Conservation (phyloP, 2,888 invertebrate genomes). For the Drosophila subquinaria region DNA sequence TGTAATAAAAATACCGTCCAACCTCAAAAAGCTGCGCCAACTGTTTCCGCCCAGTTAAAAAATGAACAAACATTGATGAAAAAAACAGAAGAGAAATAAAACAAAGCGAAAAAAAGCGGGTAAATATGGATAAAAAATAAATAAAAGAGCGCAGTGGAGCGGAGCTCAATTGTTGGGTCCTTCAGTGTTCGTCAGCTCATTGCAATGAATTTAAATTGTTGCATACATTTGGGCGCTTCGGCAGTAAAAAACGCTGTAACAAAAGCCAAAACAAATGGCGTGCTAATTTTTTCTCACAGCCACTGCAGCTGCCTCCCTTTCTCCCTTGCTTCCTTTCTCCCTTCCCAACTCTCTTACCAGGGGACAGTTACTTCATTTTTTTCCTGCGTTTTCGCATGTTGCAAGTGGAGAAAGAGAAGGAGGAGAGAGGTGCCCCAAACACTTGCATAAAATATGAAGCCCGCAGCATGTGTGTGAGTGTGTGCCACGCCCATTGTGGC, state of each 20-base stretch:
- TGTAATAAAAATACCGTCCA: constrained; percentile 39
- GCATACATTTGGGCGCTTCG: constrained; percentile 70
- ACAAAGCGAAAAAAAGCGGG: background rate
- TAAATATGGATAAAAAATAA: constrained; percentile 10
- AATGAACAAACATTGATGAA: constrained; percentile 71
- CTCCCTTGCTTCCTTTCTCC: background rate
- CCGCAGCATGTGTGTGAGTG: constrained; percentile 33
- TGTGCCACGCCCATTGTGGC: constrained; percentile 41
- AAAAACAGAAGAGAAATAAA: constrained; percentile 11
- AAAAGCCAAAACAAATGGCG: constrained; percentile 74
- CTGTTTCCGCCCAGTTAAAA: constrained; percentile 48
- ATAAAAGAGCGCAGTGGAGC: constrained; percentile 5
- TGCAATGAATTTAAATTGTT: constrained; percentile 81
- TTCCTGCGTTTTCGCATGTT: constrained; percentile 21
- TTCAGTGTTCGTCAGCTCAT: constrained; percentile 62
- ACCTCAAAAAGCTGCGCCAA: constrained; percentile 11
- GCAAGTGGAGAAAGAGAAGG: background rate
- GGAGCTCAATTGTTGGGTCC: constrained; percentile 44
- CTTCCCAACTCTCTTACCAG: background rate
- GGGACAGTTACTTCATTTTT: constrained; percentile 32
- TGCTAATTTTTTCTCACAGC: constrained; percentile 69
- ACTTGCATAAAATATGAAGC: constrained; percentile 77
- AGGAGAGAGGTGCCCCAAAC: constrained; percentile 35
- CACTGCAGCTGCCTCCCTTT: constrained; percentile 28
- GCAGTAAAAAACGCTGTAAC: constrained; percentile 51